These are phyloP conservation scores for Eidolon dupreanum DNA, from an alignment of 2,797 vertebrate genomes.

Conservation along the genomic window DNA sequence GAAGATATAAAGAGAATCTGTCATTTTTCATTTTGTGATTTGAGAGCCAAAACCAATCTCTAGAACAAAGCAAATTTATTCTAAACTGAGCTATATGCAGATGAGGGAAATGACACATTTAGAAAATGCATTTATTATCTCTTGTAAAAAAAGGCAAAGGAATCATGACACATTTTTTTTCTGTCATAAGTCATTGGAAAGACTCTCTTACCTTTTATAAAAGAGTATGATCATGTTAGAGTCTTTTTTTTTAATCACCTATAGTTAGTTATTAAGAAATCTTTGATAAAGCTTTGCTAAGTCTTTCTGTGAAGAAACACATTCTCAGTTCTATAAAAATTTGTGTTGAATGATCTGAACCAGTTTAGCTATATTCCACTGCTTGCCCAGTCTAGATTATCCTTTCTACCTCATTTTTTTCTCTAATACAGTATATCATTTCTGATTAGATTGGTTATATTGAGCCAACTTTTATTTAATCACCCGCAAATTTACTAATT, in stretches of 20 bases:
- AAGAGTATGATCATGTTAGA: neutral
- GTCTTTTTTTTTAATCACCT: neutral
- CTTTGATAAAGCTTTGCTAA: slow-evolving; percentile 4
- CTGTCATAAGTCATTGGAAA: neutral
- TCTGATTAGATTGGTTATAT: slow-evolving; percentile 57
- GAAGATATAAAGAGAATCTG: slow-evolving; percentile 9
- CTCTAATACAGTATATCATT: neutral
- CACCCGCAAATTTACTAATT: slow-evolving; percentile 55
- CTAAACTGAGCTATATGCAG: neutral
- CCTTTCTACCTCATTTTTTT: slow-evolving; percentile 31
- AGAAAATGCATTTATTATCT: slow-evolving; percentile 41
- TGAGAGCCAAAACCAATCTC: slow-evolving; percentile 40
- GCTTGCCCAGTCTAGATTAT: slow-evolving; percentile 29
- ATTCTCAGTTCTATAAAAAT: neutral
- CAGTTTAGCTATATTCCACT: neutral
- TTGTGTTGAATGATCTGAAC: slow-evolving; percentile 13
- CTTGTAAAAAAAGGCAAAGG: slow-evolving; percentile 21
- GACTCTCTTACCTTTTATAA: slow-evolving; percentile 2
- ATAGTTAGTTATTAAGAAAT: neutral
- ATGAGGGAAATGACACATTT: slow-evolving; percentile 51
- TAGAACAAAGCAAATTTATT: slow-evolving; percentile 63
- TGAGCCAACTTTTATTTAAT: slow-evolving; percentile 47
- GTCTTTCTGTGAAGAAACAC: slow-evolving; percentile 39
- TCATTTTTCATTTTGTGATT: slow-evolving; percentile 47
- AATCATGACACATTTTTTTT: neutral